These are phyloP conservation scores for Tiliacea citrago DNA, from an alignment of 2,888 invertebrate species.

Conservation along the genomic window DNA sequence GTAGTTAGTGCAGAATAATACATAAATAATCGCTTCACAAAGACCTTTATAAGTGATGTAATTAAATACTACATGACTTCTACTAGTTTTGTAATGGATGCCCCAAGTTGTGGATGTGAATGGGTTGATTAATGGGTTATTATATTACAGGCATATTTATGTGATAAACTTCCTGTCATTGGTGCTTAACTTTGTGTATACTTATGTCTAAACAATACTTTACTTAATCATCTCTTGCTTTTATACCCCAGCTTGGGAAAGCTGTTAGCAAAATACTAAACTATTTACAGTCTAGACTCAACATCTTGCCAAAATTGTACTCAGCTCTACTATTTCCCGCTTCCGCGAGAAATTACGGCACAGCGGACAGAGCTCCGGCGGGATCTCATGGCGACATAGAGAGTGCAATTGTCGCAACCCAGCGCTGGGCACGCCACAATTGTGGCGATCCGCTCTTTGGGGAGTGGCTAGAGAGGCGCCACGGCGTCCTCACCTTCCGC, in stretches of 20 bases:
- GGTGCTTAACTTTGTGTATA: not conserved
- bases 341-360: too few species aligned
- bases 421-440: too few species aligned
- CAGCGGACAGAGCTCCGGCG: too few species aligned
- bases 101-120: constrained; percentile 24
- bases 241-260: not conserved
- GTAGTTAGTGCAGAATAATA: constrained; percentile 68
- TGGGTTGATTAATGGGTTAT: constrained; percentile 23
- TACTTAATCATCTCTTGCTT: not conserved
- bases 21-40: constrained; percentile 64
- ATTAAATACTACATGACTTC: constrained; percentile 60
- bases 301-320: not conserved
- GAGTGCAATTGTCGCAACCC: too few species aligned
- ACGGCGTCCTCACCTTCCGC: too few species aligned
- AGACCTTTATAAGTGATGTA: constrained; percentile 58
- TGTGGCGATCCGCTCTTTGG: too few species aligned
- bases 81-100: constrained; percentile 49
- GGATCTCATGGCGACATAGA: too few species aligned
- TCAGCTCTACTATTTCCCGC: not conserved
- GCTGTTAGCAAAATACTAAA: not conserved
- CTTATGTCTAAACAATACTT: not conserved
- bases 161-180: not conserved
- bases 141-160: constrained; percentile 2
- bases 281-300: not conserved
- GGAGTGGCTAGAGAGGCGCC: too few species aligned